Evolutionary conservation across 2,888 invertebrate genomes (phyloP), one percentile per base, ranked within the genome.

Genomic region (Dugesia japonica): DNA sequence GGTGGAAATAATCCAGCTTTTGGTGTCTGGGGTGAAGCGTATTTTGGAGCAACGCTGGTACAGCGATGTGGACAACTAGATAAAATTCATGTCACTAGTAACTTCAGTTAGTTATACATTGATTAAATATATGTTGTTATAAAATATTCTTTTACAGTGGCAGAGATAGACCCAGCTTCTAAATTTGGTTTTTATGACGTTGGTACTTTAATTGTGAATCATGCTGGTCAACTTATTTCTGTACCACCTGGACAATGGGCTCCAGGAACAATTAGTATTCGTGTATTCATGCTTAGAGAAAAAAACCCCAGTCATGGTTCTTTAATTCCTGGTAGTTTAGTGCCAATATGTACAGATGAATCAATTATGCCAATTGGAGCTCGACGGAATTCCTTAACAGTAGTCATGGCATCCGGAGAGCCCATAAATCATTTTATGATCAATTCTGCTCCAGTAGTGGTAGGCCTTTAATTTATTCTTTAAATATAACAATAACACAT

Each of bases 31-130:
- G 9, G 76, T 26, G 9, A 81, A 76, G 72, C 81, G 79, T 9
- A 79, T 79, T 28, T 79, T 76, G 73, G 80, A 80, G 80, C 81
- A 80, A 7, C 79, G 79, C 71, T 81, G 79, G 74, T 81, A 80
- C 28, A 79, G 79, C 0, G 80, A 78, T 4, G 80, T 76, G 0
- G 79, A 75, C 71, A 79, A 80, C 28, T 79, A 79, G 0, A 77
- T 77, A 78, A 77, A 79, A 17, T 80, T 78, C 0, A 74, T 71
- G 77, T 80, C 71, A 33, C 80, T 78, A 56, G 56, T n/a, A 56
- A 56, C 17, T 56, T 56, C 17, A 56, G 56, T 56, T 9, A 56
- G n/a, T 9, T 56, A 13, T 31, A 31, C 13, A 56, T 56, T n/a
- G 17, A 56, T 56, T 4, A 20, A 20, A n/a, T n/a, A n/a, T n/a